Base-by-base conservation (phyloP, 2,797 vertebrate species). In the Sorex maritimensis region DNA sequence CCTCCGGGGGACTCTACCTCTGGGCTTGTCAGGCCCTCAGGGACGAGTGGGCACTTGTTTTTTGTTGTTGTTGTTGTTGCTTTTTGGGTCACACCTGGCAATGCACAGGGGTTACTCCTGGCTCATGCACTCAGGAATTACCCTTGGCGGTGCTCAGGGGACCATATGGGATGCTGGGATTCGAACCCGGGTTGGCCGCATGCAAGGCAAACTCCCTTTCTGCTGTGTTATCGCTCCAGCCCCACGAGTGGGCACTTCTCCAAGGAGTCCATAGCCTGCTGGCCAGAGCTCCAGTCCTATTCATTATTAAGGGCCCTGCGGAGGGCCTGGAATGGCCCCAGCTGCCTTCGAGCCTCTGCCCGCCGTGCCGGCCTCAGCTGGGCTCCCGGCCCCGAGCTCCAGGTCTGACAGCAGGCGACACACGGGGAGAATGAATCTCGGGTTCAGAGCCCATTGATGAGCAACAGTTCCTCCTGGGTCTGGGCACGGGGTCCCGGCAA, bases 11-110 rank as follows among this genome's bases (percentile, higher is more conserved):
- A 69, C 0, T 2, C 23, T 72, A 83, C 63, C 52, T 99, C 98
- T 2, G 99, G 98, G 73, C 98, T 98, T 99, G 98, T 97, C 0
- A 98, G 99, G 90, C 98, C 99, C 11, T 98, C 98, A 98, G 98
- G 0, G 97, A 98, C 1, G 99, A 99, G 91, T 96, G 96, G 0
- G 94, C 14, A 6, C 81, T 69, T 77, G 12, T 78, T 34, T 34
- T 1, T 34, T 34, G 34, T 34, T 34, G 34, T 34, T 34, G 34
- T 34, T 34, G 34, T 34, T 34, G 34, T 34, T 34, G 34, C 34
- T 34, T 2, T 34, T 34, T 34, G 34, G 34, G 34, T 34, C 34
- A 34, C 34, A 34, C 34, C 34, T 34, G 34, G 34, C 34, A 34
- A 34, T 34, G 34, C 34, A 34, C 34, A 34, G 34, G 34, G 34